These are phyloP conservation scores for Ceriagrion tenellum DNA, from an alignment of 2,888 invertebrate species.

Conservation along the genomic window DNA sequence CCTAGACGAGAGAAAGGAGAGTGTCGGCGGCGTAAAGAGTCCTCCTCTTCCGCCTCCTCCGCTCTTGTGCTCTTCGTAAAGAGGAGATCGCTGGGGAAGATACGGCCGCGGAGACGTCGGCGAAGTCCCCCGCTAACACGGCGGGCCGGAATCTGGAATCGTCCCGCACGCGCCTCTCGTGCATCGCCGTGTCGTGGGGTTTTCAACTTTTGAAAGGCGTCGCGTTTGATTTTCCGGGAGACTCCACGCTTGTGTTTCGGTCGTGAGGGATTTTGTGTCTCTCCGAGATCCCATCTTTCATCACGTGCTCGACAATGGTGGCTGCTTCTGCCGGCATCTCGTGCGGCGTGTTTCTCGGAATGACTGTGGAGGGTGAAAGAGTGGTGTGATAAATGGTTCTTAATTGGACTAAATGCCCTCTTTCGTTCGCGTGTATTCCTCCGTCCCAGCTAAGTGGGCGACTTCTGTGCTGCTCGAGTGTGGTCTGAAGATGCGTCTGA, in stretches of 20 bases:
- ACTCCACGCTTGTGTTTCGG: not conserved
- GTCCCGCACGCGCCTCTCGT: not conserved
- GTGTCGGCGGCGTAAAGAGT: not conserved
- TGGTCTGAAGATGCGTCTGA: not conserved
- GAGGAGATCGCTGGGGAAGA: not conserved
- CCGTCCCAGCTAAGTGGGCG: not conserved
- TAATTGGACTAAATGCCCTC: constrained; percentile 14
- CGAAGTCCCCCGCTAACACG: not conserved
- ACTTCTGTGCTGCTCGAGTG: not conserved
- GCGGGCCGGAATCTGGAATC: not conserved
- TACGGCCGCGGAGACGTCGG: not conserved
- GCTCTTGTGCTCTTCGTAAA: too few relatives aligned
- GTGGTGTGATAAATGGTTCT: not conserved
- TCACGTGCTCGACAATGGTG: not conserved
- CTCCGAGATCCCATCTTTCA: not conserved
- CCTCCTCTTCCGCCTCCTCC: not conserved
- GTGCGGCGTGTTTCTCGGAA: not conserved
- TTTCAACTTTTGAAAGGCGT: not conserved
- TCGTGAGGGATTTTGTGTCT: not conserved
- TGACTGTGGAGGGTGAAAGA: not conserved
- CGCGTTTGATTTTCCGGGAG: not conserved
- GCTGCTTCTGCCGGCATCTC: not conserved
- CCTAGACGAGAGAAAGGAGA: not conserved
- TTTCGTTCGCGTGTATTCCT: too few relatives aligned
- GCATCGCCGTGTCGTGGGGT: not conserved